A percentile compares a stretch with the other conserved stretches of the same genome.
These are phyloP conservation scores for Hypselothyrea guttata DNA, from an alignment of 2,888 invertebrate species.

Conservation along the genomic window DNA sequence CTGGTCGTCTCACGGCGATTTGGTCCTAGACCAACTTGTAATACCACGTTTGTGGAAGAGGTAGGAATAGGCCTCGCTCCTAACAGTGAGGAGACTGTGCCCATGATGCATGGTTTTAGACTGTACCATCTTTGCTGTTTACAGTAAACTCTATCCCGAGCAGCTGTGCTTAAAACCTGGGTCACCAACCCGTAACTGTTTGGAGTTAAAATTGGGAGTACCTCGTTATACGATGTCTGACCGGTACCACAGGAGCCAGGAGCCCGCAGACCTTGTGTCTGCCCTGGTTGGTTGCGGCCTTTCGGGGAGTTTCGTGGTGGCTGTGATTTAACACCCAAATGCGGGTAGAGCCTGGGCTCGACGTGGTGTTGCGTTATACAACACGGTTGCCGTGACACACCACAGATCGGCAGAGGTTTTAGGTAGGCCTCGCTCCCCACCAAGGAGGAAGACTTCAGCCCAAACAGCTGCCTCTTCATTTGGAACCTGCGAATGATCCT, in stretches of 20 bases:
- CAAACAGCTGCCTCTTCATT: constrained; percentile 2
- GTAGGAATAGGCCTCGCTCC: constrained; percentile 6
- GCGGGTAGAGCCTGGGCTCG: constrained; percentile 15
- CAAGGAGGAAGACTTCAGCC: constrained; percentile 1
- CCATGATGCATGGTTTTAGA: constrained; percentile 5
- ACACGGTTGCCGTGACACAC: constrained; percentile 15
- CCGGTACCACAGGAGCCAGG: constrained; percentile 5
- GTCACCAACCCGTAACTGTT: constrained; percentile 2
- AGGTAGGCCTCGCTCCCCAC: constrained; percentile 13
- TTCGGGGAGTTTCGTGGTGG: constrained; percentile 7
- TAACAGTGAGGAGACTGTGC: background rate
- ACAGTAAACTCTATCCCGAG: background rate
- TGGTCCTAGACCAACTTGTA: background rate
- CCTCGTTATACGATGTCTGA: background rate
- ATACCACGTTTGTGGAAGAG: constrained; percentile 12
- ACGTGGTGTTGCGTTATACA: constrained; percentile 16
- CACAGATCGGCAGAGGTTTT: constrained; percentile 16
- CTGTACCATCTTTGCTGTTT: constrained; percentile 7
- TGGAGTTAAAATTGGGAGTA: constrained; percentile 7
- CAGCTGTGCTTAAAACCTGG: background rate
- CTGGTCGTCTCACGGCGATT: constrained; percentile 4
- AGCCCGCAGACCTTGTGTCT: constrained; percentile 4
- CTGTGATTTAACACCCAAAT: constrained; percentile 10
- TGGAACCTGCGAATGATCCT: background rate
- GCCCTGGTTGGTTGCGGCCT: constrained; percentile 8